These are phyloP conservation scores for Trissoscelio sp. DNA, from an alignment of 2,888 invertebrate species.

Conservation along the genomic window DNA sequence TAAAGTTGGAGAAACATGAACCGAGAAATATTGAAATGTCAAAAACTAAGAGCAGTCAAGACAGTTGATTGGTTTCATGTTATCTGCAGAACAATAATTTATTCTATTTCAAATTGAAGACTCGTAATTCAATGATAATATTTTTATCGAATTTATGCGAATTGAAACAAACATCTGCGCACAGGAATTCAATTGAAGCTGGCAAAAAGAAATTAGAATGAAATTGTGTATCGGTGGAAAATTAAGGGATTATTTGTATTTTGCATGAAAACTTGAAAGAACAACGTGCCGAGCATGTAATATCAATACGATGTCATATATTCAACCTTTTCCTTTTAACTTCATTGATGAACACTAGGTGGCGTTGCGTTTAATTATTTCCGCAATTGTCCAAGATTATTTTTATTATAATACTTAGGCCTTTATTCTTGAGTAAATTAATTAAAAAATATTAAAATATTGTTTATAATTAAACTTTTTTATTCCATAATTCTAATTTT, in stretches of 20 bases:
- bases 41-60: not conserved
- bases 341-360: too few species aligned
- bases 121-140: slow-evolving; percentile 16
- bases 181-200: not conserved
- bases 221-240: not conserved
- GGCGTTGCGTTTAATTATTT: too few species aligned
- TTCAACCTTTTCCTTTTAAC: not conserved
- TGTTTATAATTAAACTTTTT: too few species aligned
- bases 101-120: not conserved
- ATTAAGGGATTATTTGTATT: slow-evolving; percentile 14
- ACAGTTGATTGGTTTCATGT: not conserved
- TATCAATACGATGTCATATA: not conserved
- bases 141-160: slow-evolving; percentile 33
- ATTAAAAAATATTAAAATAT: too few species aligned
- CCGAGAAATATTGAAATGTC: not conserved
- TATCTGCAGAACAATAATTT: not conserved
- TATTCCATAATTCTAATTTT: too few species aligned
- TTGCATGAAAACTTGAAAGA: slow-evolving; percentile 6
- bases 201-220: slow-evolving; percentile 17
- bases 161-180: slow-evolving; percentile 23
- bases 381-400: too few species aligned
- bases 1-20: not conserved
- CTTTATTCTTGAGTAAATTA: too few species aligned
- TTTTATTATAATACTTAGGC: too few species aligned
- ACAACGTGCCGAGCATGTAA: slow-evolving; percentile 14